Evolutionary conservation across 2,797 vertebrate genomes (phyloP).

Genomic region (Acanthiza pusilla): DNA sequence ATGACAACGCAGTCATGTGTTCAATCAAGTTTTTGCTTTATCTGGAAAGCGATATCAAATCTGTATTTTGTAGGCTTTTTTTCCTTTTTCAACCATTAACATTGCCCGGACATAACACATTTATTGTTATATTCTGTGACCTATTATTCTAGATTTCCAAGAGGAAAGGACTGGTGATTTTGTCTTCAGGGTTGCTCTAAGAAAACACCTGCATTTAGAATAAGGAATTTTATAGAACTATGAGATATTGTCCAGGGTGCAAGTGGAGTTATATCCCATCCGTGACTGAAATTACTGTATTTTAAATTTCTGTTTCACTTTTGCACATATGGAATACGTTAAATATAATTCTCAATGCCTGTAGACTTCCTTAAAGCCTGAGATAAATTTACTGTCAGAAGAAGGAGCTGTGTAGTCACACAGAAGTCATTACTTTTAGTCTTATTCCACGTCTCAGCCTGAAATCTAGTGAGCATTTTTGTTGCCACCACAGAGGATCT

Average conservation of each 20-base stretch:
- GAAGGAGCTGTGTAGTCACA: neutral
- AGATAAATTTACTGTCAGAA: constrained; percentile 28
- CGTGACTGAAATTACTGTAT: neutral
- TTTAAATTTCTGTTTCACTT: constrained; percentile 7
- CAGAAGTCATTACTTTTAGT: neutral
- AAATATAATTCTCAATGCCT: constrained; percentile 13
- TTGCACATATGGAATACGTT: constrained; percentile 39
- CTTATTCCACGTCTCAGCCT: neutral
- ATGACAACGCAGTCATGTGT: neutral
- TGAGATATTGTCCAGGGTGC: neutral
- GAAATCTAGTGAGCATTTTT: neutral
- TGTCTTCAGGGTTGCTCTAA: neutral
- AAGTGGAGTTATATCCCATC: constrained; percentile 14
- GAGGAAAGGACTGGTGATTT: neutral
- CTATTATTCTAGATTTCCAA: constrained; percentile 4
- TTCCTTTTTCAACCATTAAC: neutral
- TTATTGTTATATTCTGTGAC: neutral
- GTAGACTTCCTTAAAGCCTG: neutral
- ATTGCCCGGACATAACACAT: neutral
- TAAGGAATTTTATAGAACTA: neutral
- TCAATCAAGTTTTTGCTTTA: neutral
- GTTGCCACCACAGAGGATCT: neutral
- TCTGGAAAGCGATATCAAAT: neutral
- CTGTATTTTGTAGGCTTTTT: neutral
- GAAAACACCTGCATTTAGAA: constrained; percentile 40